Evolutionary conservation across 2,888 invertebrate species (phyloP).

Genomic region (Aphodius sticticus): DNA sequence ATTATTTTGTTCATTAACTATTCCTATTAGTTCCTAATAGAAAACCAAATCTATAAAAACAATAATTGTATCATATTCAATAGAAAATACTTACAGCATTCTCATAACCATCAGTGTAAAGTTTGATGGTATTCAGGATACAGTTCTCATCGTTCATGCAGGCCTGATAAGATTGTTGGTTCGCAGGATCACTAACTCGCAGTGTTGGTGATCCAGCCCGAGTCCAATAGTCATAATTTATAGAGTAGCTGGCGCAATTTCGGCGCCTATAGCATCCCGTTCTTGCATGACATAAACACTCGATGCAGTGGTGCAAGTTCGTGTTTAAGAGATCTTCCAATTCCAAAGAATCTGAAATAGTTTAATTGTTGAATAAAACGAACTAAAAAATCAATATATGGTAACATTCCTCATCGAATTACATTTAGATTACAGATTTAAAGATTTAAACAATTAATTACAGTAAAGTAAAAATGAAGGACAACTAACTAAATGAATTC

Average conservation of each 20-base stretch:
- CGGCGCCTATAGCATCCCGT: conserved; percentile 30
- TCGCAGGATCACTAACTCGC: conserved; percentile 14
- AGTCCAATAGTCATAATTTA: conserved; percentile 26
- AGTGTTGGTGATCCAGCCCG: conserved; percentile 30
- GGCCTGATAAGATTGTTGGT: background rate
- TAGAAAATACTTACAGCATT: conserved; percentile 25
- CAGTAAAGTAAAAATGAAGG: too few relatives aligned
- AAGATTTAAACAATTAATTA: too few relatives aligned
- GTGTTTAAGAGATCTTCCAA: conserved; percentile 27
- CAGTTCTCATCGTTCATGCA: conserved; percentile 34
- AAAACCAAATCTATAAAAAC: background rate
- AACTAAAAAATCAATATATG: background rate
- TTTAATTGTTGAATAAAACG: background rate
- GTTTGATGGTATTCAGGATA: conserved; percentile 32
- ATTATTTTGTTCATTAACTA: too few relatives aligned
- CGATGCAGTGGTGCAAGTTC: conserved; percentile 22
- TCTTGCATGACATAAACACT: conserved; percentile 33
- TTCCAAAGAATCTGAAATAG: conserved; percentile 30
- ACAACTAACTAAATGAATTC: too few relatives aligned
- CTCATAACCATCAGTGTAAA: conserved; percentile 27
- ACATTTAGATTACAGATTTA: too few relatives aligned
- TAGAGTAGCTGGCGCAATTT: conserved; percentile 32
- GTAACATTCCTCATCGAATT: background rate
- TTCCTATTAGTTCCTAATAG: too few relatives aligned
- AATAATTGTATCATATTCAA: background rate